Percentiles rank a stretch among this genome's conserved stretches.
phyloP scores from a whole-genome alignment of 2,797 vertebrate species.

The Apogon talboti region DNA sequence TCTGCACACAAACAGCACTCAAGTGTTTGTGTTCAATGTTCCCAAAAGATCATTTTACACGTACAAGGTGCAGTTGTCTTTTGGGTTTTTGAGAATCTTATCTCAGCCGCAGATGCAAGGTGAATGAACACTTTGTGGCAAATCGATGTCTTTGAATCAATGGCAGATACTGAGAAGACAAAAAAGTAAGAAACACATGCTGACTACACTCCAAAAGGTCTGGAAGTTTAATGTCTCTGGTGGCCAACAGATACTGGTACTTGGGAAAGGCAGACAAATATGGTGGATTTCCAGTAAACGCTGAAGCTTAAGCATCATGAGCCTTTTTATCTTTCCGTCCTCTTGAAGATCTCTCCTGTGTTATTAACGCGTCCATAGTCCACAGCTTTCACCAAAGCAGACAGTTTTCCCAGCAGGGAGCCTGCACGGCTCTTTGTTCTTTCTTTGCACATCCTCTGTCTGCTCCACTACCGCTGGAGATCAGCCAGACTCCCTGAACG shows the following conservation, averaged over 20 bases:
- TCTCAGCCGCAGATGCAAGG: constrained; percentile 43
- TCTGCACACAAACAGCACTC: neutral
- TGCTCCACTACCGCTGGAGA: constrained; percentile 7
- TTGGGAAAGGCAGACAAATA: neutral
- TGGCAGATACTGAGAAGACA: constrained; percentile 48
- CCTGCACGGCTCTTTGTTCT: constrained; percentile 17
- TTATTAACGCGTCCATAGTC: constrained; percentile 12
- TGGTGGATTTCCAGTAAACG: constrained; percentile 6
- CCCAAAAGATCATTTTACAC: constrained; percentile 10
- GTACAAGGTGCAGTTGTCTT: constrained; percentile 11
- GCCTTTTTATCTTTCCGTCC: neutral
- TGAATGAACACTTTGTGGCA: constrained; percentile 51
- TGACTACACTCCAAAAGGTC: constrained; percentile 55
- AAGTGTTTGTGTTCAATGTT: constrained; percentile 9
- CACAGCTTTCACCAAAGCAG: constrained; percentile 10
- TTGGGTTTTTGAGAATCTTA: constrained; percentile 30
- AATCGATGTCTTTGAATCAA: constrained; percentile 64
- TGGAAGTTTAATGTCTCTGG: constrained; percentile 46
- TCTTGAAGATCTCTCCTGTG: constrained; percentile 7
- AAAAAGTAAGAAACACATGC: constrained; percentile 33
- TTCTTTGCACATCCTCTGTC: constrained; percentile 26
- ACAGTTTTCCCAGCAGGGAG: constrained; percentile 10
- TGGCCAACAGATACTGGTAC: constrained; percentile 38
- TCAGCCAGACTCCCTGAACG: constrained; percentile 26
- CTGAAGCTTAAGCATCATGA: neutral